Conservation (phyloP, 2,113 vertebrate species). For the Mixornis gularis region DNA sequence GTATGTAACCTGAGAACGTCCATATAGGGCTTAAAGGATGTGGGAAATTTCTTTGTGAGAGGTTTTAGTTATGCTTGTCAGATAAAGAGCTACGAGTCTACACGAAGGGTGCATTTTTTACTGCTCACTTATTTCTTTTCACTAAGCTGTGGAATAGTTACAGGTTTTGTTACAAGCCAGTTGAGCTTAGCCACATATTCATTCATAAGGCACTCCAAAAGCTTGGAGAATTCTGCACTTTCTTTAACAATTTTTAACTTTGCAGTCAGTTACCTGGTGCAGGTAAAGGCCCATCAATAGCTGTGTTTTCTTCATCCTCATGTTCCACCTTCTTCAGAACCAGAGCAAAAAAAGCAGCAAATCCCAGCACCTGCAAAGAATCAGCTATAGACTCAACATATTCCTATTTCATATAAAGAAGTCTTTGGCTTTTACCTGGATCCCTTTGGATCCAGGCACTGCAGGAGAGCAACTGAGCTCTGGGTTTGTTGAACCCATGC, state of each 20-base stretch:
- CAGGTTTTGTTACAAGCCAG: not conserved
- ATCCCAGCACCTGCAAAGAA: conserved; percentile 86
- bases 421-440: not conserved
- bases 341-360: conserved; percentile 93
- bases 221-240: not conserved
- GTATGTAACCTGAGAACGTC: not conserved
- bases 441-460: not conserved
- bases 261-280: conserved; percentile 58
- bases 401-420: not conserved
- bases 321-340: conserved; percentile 88
- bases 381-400: not conserved
- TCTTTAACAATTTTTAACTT: not conserved
- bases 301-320: conserved; percentile 75
- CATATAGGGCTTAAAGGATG: not conserved
- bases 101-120: not conserved
- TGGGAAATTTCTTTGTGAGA: not conserved
- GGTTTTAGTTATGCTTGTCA: not conserved
- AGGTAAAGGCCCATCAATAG: conserved; percentile 29
- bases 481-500: not conserved
- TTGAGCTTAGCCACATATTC: not conserved
- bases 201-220: not conserved
- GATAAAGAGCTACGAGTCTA: not conserved
- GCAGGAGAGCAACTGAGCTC: not conserved
- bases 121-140: not conserved
- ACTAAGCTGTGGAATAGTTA: not conserved